Evolutionary conservation across 2,113 vertebrate species (phyloP), one percentile per base, ranked within the genome.

Genomic region (Tetrax tetrax): DNA sequence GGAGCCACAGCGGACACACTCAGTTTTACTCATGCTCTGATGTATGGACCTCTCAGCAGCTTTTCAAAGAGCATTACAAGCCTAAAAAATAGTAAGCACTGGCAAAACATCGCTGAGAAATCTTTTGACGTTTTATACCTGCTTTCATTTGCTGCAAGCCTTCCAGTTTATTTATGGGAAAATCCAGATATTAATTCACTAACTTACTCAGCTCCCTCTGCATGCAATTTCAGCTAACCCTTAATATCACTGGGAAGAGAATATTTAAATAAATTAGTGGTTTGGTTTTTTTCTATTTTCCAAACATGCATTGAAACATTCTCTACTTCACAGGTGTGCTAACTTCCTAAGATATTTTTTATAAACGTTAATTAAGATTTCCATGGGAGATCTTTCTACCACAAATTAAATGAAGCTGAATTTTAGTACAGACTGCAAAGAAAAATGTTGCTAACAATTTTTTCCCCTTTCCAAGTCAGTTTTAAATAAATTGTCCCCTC

Each of bases 1-100:
- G 12, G 38, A 75, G 47, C 24, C 48, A 20, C 5, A 21, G 54
- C 1, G 20, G n/a, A 48, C 0, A 3, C 1, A 9, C 1, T 11
- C 64, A 38, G 19, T 1, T 37, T 10, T 5, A 19, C 14, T 2
- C 8, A 2, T 18, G 48, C 77, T 41, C 35, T 14, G 50, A 41
- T 0, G 15, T 17, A 27, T 50, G 12, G 57, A 41, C 19, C 45
- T 29, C 38, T 47, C 59, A 4, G 48, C 54, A 47, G 72, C 43
- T 88, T 25, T 38, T 23, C 35, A 14, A 28, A 37, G 24, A 66
- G 20, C 45, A 2, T 14, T 9, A 15, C 18, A 7, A 75, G 45
- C 43, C 45, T 6, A 10, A 61, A 28, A 27, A 56, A 27, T 0
- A 50, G 12, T 2, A 7, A 18, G 16, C 10, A 4, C 15, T 38